Conservation (phyloP, 2,113 vertebrate genomes). For the Scatophagus argus region DNA sequence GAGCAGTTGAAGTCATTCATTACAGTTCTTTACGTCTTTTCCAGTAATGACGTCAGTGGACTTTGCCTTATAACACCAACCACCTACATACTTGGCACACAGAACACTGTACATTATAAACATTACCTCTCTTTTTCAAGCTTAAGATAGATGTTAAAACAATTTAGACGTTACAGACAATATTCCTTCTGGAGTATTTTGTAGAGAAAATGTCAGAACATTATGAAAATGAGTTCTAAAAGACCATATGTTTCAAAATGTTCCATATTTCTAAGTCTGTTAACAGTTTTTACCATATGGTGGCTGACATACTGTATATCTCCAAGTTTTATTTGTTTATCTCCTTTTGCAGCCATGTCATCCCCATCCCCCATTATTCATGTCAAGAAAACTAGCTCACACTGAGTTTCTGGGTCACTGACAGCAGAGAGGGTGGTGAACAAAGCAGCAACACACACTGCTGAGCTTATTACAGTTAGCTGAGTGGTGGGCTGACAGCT, state of each 20-base stretch:
- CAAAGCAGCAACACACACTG: constrained; percentile 37
- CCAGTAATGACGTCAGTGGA: neutral
- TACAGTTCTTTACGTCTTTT: neutral
- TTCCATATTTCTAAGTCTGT: neutral
- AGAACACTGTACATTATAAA: neutral
- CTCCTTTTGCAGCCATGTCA: constrained; percentile 37
- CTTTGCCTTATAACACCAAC: neutral
- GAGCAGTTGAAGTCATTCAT: neutral
- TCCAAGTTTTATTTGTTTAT: constrained; percentile 14
- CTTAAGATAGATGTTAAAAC: neutral
- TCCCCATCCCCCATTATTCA: constrained; percentile 64
- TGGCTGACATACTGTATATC: constrained; percentile 2
- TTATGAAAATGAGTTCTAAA: neutral
- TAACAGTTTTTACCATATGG: neutral
- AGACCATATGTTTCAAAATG: neutral
- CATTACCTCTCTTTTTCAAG: neutral
- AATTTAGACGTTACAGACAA: too few species aligned
- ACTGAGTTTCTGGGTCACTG: constrained; percentile 68
- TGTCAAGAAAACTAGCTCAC: constrained; percentile 59
- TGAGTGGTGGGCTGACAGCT: constrained; percentile 52
- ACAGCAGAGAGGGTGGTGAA: constrained; percentile 50
- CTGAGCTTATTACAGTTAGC: constrained; percentile 54
- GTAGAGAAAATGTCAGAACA: neutral
- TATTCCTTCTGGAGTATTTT: neutral
- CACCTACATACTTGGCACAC: constrained; percentile 15